Evolutionary conservation across 2,797 vertebrate genomes (phyloP).

Genomic region (Choloepus didactylus): DNA sequence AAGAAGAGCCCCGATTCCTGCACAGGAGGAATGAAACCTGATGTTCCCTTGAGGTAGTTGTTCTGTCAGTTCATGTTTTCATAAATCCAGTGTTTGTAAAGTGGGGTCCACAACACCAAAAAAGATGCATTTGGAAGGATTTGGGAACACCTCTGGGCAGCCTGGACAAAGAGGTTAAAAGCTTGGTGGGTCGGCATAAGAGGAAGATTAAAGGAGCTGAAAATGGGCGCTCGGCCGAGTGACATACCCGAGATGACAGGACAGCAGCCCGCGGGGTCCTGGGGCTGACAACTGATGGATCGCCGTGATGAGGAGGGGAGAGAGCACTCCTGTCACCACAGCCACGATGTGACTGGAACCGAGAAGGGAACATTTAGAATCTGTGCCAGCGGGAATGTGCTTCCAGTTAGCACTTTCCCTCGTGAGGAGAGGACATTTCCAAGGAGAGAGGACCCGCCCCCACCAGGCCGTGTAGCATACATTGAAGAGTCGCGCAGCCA

Average conservation of each 20-base stretch:
- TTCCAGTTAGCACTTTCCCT: not conserved
- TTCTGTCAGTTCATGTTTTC: not conserved
- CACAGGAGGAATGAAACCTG: not conserved
- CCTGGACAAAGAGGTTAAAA: not conserved
- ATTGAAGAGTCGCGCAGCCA: too few species aligned
- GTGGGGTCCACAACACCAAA: not conserved
- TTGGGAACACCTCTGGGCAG: not conserved
- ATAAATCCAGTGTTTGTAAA: not conserved
- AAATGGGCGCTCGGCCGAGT: not conserved
- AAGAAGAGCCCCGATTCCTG: not conserved
- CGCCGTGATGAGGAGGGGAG: not conserved
- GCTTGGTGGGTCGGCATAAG: not conserved
- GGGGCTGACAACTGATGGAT: not conserved
- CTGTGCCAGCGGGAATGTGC: not conserved
- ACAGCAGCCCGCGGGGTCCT: not conserved
- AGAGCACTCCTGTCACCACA: not conserved
- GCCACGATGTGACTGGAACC: not conserved
- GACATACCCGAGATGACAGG: not conserved
- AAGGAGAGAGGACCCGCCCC: not conserved
- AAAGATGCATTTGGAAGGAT: not conserved
- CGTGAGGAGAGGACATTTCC: not conserved
- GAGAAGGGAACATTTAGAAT: not conserved
- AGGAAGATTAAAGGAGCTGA: not conserved
- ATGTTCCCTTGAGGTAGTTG: not conserved
- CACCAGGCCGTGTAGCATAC: rapidly evolving